Percentiles rank a stretch among this genome's conserved stretches.
Evolutionary conservation across 2,113 vertebrate genomes (phyloP).

Genomic region (Leucoraja erinaceus): DNA sequence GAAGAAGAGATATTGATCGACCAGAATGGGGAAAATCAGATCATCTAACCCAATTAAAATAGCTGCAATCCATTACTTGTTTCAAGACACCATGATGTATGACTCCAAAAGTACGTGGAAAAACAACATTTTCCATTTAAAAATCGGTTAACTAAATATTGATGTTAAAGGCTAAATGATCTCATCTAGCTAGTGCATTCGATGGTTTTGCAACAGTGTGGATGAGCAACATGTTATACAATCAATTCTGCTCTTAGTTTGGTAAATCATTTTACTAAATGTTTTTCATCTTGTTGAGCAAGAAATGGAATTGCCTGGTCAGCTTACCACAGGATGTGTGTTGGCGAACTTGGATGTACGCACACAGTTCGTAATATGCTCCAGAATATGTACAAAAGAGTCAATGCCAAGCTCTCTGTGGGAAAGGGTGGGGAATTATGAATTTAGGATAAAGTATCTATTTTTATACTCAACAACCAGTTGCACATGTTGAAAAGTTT

Average conservation of each 20-base stretch:
- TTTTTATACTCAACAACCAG: not conserved
- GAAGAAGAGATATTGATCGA: not conserved
- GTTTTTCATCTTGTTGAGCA: slow-evolving; percentile 16
- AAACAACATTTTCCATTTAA: not conserved
- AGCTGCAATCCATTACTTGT: not conserved
- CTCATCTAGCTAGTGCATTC: not conserved
- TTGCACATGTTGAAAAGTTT: not conserved
- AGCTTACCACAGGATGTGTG: slow-evolving; percentile 35
- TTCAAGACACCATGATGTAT: not conserved
- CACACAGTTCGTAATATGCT: slow-evolving; percentile 10
- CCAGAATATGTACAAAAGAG: not conserved
- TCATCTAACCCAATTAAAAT: not conserved
- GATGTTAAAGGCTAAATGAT: not conserved
- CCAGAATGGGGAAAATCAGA: not conserved
- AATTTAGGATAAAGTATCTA: slow-evolving; percentile 20
- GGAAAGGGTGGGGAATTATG: slow-evolving; percentile 33
- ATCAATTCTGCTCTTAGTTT: slow-evolving; percentile 23
- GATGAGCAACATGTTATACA: not conserved
- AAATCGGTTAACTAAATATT: slow-evolving; percentile 6
- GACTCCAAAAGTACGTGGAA: not conserved
- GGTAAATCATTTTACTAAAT: not conserved
- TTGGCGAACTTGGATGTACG: not conserved
- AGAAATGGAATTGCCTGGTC: slow-evolving; percentile 23
- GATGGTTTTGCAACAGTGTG: slow-evolving; percentile 6
- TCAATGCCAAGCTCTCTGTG: slow-evolving; percentile 24